phyloP scores from a whole-genome alignment of 2,888 invertebrate genomes.

The Xestobium rufovillosum region DNA sequence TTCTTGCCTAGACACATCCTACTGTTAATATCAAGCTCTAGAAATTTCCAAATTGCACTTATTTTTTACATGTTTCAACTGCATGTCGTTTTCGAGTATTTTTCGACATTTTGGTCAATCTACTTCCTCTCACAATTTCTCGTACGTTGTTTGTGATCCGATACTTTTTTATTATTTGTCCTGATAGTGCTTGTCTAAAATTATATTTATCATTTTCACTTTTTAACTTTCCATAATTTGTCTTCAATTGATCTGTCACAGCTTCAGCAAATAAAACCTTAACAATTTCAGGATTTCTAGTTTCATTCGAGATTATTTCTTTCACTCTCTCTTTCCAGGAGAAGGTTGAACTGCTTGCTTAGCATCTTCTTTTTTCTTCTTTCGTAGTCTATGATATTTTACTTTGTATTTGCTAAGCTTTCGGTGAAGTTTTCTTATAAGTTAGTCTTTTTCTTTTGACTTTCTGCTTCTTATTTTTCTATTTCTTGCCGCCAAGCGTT shows the following conservation, averaged over 20 bases:
- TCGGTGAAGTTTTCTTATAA: too few relatives aligned
- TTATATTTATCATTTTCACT: slow-evolving; percentile 13
- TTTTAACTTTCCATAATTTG: slow-evolving; percentile 14
- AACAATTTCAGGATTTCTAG: slow-evolving; percentile 3
- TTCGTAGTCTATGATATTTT: slow-evolving; percentile 5
- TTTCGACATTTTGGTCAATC: too few relatives aligned
- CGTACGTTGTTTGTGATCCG: too few relatives aligned
- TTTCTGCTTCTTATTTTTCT: slow-evolving; percentile 5
- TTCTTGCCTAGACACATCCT: slow-evolving; percentile 27
- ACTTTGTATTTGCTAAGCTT: too few relatives aligned
- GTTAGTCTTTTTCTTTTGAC: slow-evolving; percentile 11
- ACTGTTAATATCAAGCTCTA: slow-evolving; percentile 28
- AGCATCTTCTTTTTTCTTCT: slow-evolving; percentile 6
- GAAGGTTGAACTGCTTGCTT: slow-evolving; percentile 5
- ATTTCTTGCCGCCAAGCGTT: not conserved
- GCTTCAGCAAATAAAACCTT: slow-evolving; percentile 15
- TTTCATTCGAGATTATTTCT: slow-evolving; percentile 4
- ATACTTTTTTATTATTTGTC: slow-evolving; percentile 13
- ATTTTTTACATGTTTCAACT: too few relatives aligned
- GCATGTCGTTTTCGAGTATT: too few relatives aligned
- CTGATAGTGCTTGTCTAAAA: slow-evolving; percentile 13
- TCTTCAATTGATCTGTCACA: slow-evolving; percentile 12
- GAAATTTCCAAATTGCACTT: slow-evolving; percentile 21
- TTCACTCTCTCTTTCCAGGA: slow-evolving; percentile 1
- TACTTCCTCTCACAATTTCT: too few relatives aligned